Conservation (phyloP, 2,888 invertebrate species). For the Myathropa florea region DNA sequence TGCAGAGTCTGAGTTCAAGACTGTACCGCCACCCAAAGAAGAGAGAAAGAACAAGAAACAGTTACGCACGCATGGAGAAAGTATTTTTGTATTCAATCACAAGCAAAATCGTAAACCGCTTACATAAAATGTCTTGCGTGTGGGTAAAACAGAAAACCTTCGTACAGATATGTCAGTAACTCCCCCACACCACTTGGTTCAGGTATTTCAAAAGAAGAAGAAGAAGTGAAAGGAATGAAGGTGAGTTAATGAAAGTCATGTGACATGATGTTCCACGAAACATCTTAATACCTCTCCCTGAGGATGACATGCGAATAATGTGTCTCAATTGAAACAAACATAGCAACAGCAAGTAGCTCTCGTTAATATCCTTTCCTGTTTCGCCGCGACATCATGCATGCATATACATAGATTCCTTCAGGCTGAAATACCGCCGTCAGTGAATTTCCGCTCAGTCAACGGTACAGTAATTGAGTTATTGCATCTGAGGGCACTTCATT, state of each 20-base stretch:
- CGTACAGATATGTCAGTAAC: too few relatives aligned
- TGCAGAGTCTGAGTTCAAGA: too few relatives aligned
- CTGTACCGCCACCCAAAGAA: too few relatives aligned
- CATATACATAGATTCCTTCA: neutral
- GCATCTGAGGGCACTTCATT: conserved; percentile 45
- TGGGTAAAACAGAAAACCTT: too few relatives aligned
- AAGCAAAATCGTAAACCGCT: too few relatives aligned
- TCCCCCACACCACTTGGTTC: too few relatives aligned
- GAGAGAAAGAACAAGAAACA: too few relatives aligned
- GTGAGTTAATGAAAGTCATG: neutral
- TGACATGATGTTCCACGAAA: neutral
- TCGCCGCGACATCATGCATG: neutral
- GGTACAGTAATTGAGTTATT: conserved; percentile 48
- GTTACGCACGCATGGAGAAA: too few relatives aligned
- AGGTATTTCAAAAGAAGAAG: too few relatives aligned
- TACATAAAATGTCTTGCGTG: too few relatives aligned
- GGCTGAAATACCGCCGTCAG: conserved; percentile 39
- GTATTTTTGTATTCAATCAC: too few relatives aligned
- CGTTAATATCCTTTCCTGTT: neutral
- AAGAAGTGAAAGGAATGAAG: neutral
- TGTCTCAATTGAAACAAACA: neutral
- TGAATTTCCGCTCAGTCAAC: conserved; percentile 51
- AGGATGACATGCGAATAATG: neutral
- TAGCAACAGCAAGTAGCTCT: neutral
- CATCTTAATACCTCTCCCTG: neutral